A percentile compares a stretch with the other conserved stretches of the same genome.
Evolutionary conservation across 2,113 vertebrate genomes (phyloP).

Genomic region (Antechinus stuartii): DNA sequence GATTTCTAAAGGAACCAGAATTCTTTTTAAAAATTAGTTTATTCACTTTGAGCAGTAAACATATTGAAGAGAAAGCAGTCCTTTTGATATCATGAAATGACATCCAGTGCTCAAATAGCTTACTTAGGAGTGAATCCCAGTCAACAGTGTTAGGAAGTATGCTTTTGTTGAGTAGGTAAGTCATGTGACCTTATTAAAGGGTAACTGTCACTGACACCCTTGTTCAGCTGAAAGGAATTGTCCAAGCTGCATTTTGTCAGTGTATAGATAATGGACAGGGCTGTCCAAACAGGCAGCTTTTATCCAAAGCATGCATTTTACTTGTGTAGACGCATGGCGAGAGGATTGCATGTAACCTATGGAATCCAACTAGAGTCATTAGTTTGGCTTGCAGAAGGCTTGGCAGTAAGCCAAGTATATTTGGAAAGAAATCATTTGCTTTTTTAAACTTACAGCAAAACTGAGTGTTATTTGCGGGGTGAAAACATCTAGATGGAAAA

Average conservation of each 20-base stretch:
- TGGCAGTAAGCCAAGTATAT: slow-evolving; percentile 30
- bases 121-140: slow-evolving; percentile 24
- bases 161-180: not conserved
- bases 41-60: not conserved
- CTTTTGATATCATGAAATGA: slow-evolving; percentile 23
- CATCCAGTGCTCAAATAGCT: not conserved
- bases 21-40: not conserved
- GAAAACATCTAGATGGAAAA: slow-evolving; percentile 48
- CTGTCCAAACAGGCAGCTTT: not conserved
- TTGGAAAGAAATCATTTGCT: slow-evolving; percentile 51
- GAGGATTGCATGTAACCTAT: slow-evolving; percentile 39
- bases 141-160: not conserved
- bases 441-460: slow-evolving; percentile 61
- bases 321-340: slow-evolving; percentile 6
- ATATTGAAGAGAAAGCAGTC: not conserved
- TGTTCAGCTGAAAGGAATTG: not conserved
- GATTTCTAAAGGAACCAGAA: not conserved
- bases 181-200: not conserved
- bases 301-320: not conserved
- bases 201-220: not conserved
- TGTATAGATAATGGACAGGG: not conserved
- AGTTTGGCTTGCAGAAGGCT: slow-evolving; percentile 46
- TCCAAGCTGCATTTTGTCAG: not conserved
- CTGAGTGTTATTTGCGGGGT: slow-evolving; percentile 61
- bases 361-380: slow-evolving; percentile 52